Evolutionary conservation across 1,140 invertebrate genomes (phyloP), one percentile per base, ranked within the genome.

Genomic region (Drosophila kikkawai): DNA sequence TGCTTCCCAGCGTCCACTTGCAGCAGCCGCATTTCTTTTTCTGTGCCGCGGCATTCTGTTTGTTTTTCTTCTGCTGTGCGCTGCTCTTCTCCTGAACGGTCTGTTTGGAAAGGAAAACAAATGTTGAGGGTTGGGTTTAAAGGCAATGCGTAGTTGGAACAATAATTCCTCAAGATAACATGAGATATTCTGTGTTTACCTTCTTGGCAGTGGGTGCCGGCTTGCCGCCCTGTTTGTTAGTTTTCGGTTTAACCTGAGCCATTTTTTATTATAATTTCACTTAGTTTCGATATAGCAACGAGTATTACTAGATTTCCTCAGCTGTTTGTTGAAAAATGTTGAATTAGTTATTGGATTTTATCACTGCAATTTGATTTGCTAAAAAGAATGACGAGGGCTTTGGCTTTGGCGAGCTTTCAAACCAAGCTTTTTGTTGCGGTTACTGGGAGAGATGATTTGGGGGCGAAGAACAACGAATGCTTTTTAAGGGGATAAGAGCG

Each of bases 1-100:
- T 93, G 83, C 93, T 94, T 45, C 94, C 94, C 84, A 94, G 92
- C 26, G 94, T 75, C 94, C 94, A 95, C 85, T 94, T 94, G 87
- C 94, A 94, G 91, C 94, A 94, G 91, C 82, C 83, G 57, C 91
- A 93, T 61, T 86, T 90, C 73, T 90, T 92, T 73, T 92, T 92
- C 60, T 86, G 82, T 68, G 76, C 50, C 63, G 70, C 51, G 26
- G 73, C 69, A 61, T 59, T 85, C 70, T 78, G 75, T 80, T 87
- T 92, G 68, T 85, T 93, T 82, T 71, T 88, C 80, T 93, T 93
- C 60, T 92, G 87, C 76, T 92, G 86, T 65, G 85, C 85, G 42
- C 47, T 88, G 81, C 64, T 88, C 76, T 92, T 92, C 58, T 93
- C 91, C 67, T 91, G 91, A 9, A 82, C 75, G 64, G 47, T 75